These are phyloP conservation scores for Chanos chanos DNA, from an alignment of 2,797 vertebrate genomes.

Conservation along the genomic window DNA sequence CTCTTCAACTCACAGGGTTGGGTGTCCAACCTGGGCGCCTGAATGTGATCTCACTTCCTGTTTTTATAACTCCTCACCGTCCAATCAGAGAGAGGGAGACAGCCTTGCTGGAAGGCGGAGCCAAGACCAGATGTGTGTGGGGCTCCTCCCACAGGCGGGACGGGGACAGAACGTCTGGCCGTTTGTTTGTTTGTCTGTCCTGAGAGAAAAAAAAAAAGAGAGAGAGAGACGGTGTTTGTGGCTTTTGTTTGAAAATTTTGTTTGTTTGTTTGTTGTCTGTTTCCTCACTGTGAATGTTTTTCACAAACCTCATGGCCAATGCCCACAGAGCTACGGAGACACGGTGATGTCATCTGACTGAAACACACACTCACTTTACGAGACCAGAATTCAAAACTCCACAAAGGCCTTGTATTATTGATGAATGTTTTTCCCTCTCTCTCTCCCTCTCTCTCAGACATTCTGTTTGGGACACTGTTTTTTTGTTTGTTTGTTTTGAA, in stretches of 20 bases:
- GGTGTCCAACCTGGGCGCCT: slow-evolving; percentile 44
- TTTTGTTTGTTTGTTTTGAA: slow-evolving; percentile 36
- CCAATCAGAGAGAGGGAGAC: slow-evolving; percentile 38
- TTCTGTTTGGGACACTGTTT: slow-evolving; percentile 35
- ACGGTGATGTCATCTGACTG: slow-evolving; percentile 54
- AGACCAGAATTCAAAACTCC: slow-evolving; percentile 56
- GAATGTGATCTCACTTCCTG: slow-evolving; percentile 32
- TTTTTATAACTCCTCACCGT: slow-evolving; percentile 37
- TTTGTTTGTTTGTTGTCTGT: no score
- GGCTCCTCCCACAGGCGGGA: no score
- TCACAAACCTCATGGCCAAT: slow-evolving; percentile 43
- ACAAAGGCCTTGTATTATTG: slow-evolving; percentile 68
- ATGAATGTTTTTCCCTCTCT: slow-evolving; percentile 68
- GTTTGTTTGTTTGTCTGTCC: no score
- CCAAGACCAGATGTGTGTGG: slow-evolving; percentile 6
- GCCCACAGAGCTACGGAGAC: slow-evolving; percentile 51
- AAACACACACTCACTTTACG: slow-evolving; percentile 40
- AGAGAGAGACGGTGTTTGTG: slow-evolving; percentile 49
- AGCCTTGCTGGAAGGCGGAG: slow-evolving; percentile 42
- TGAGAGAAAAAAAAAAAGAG: not conserved
- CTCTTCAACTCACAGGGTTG: no score
- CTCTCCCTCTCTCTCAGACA: slow-evolving; percentile 49
- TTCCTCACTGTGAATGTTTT: slow-evolving; percentile 26
- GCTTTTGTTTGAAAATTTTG: no score
- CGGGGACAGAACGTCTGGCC: no score